Evolutionary conservation across 2,113 vertebrate genomes (phyloP).

Genomic region (Ibidorhyncha struthersii): DNA sequence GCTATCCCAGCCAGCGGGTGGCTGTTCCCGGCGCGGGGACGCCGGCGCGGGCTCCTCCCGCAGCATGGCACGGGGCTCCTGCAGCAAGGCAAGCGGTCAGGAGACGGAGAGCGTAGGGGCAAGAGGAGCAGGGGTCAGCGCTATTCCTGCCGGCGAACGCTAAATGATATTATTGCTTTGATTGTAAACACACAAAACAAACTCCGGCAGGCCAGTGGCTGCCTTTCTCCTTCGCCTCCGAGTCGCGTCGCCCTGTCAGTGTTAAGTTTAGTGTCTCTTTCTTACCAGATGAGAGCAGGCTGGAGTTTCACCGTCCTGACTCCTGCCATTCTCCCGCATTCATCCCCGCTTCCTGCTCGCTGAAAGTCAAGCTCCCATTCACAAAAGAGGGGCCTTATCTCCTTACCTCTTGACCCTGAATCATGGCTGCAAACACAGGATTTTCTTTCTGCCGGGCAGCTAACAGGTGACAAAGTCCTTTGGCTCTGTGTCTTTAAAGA

Average conservation of each 20-base stretch:
- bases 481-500: not conserved
- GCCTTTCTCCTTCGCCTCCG: conserved; percentile 49
- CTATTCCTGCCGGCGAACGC: rapidly evolving
- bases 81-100: rapidly evolving
- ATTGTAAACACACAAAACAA: not conserved
- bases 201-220: conserved; percentile 7
- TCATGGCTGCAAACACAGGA: conserved; percentile 23
- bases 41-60: not conserved
- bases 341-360: conserved; percentile 85
- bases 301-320: conserved; percentile 83
- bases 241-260: not conserved
- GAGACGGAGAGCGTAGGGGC: not conserved
- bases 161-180: rapidly evolving
- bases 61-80: rapidly evolving
- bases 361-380: conserved; percentile 87
- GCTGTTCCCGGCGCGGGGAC: not conserved
- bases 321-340: conserved; percentile 79
- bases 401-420: conserved; percentile 80
- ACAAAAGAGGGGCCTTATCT: conserved; percentile 87
- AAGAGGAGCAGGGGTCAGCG: not conserved
- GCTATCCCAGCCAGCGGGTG: rapidly evolving
- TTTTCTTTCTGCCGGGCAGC: conserved; percentile 56
- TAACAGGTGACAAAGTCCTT: conserved; percentile 72
- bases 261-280: conserved; percentile 16
- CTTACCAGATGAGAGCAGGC: conserved; percentile 88